Base-by-base conservation (phyloP, 2,888 invertebrate genomes). In the Drosophila lutescens region DNA sequence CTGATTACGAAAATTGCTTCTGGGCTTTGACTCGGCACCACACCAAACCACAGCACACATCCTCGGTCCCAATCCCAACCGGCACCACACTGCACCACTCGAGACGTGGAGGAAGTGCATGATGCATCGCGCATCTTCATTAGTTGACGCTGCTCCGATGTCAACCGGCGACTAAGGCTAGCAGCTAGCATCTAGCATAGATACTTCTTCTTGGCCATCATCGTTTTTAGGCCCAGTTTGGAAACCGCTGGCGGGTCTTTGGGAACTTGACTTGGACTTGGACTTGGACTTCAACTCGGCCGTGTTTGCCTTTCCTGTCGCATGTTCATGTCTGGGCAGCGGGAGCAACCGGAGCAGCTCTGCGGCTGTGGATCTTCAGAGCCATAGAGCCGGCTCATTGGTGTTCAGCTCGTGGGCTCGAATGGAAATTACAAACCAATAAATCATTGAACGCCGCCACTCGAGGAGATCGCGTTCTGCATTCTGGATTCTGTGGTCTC, bases 41-140 rank as follows among this genome's bases (percentile, higher is more conserved):
- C 50, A 63, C 49, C 57, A 56, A 43, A 44, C 12, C 41, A 46
- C 51, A 20, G n/a, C 23, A 10, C 56, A 26, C 56, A 34, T 36
- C 12, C 50, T 5, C 54, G 7, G 23, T 2, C 3, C 15, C 9
- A 32, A 34, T 4, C 4, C 15, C 9, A 38, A 26, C 15, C 34
- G 30, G 54, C 58, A 38, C 30, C 38, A 26, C 17, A 34, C 15
- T 32, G 63, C 26, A 36, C 61, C 66, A 53, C 46, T 63, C 63
- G 61, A 56, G 58, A 43, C 53, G 36, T 65, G 66, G 76, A 79
- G 38, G 65, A 78, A 62, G 76, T 65, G 57, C 77, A 88, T 86
- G 85, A 89, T 86, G 85, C 85, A 86, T 86, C 74, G 89, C 88
- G 85, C 89, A 86, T 86, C 85, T 86, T 86, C 89, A 86, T 86